phyloP scores from a whole-genome alignment of 2,797 vertebrate species.

The Semaprochilodus insignis region DNA sequence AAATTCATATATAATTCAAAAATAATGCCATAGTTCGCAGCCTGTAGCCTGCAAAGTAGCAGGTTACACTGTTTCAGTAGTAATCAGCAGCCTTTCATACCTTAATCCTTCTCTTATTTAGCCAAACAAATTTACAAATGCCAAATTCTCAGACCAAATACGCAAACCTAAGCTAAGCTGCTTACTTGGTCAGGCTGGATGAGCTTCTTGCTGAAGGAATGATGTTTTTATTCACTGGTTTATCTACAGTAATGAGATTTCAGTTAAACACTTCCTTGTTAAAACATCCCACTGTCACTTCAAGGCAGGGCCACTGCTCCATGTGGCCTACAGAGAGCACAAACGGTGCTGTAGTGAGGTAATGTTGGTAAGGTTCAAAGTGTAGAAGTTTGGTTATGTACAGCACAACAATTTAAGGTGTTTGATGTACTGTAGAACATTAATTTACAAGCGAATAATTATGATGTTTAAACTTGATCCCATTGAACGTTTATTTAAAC shows the following conservation, averaged over 20 bases:
- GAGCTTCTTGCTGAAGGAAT: not conserved
- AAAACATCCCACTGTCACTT: conserved; percentile 1
- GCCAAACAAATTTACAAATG: too few species aligned
- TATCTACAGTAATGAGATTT: not conserved
- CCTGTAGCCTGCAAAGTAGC: too few species aligned
- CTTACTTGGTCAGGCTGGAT: not conserved
- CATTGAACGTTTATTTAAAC: too few species aligned
- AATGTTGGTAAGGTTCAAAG: not conserved
- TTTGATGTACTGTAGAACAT: not conserved
- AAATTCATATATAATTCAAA: too few species aligned
- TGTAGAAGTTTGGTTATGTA: not conserved
- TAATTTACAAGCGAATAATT: not conserved
- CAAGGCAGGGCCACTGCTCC: not conserved
- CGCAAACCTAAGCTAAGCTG: not conserved
- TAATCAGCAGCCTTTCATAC: too few species aligned
- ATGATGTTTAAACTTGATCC: too few species aligned
- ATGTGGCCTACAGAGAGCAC: not conserved
- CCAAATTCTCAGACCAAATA: not conserved
- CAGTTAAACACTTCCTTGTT: not conserved
- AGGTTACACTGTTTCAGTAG: too few species aligned
- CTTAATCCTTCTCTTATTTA: not conserved
- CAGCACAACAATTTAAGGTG: not conserved
- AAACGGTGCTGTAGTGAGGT: not conserved
- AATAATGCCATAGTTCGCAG: too few species aligned
- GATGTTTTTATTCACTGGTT: not conserved